Conservation (phyloP, 2,797 vertebrate species). For the Sebastes oblongus region DNA sequence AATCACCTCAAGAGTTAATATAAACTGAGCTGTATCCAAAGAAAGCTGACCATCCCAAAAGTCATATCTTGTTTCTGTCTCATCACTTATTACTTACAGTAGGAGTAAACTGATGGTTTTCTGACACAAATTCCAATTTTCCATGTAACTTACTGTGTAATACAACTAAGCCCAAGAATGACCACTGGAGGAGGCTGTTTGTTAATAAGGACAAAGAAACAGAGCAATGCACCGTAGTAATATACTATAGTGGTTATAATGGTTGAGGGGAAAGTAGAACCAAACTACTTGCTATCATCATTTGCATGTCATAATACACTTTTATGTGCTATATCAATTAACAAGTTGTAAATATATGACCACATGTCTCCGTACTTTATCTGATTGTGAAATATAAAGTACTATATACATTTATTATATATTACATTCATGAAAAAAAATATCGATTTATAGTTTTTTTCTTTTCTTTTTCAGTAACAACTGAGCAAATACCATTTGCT, state of each 20-base stretch:
- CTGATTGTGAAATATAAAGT: background rate
- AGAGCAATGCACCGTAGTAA: background rate
- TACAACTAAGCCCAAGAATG: accelerated
- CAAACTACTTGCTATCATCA: background rate
- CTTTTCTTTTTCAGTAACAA: too few relatives aligned
- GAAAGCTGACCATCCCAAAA: background rate
- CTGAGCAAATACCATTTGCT: background rate
- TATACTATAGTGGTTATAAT: background rate
- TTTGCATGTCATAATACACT: background rate
- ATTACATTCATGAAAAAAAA: background rate
- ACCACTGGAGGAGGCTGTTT: conserved; percentile 10
- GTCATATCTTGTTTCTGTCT: background rate
- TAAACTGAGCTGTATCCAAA: background rate
- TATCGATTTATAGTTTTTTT: too few relatives aligned
- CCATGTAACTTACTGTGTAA: background rate
- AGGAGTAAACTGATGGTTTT: background rate
- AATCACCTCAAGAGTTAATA: too few relatives aligned
- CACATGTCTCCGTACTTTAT: too few relatives aligned
- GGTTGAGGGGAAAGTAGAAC: background rate
- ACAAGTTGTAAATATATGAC: background rate
- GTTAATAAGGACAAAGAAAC: background rate
- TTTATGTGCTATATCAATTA: background rate
- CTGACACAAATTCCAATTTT: background rate
- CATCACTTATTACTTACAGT: background rate
- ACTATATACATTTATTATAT: background rate